Base-by-base conservation (phyloP, 1,140 invertebrate genomes). In the Stratiolaelaps scimitus region DNA sequence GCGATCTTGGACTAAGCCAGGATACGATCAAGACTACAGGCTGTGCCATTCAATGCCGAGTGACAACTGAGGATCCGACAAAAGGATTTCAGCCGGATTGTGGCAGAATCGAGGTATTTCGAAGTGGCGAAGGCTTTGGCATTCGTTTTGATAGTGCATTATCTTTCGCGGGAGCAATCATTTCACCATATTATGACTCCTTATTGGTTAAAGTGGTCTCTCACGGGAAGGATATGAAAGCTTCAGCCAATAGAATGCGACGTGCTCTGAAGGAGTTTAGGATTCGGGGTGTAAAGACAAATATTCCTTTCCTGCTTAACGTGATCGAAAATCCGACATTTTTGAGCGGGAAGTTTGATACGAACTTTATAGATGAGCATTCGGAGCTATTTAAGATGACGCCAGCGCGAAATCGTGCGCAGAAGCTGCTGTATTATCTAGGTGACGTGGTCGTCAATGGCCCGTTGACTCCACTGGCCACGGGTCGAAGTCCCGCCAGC, bases 381-480 rank as follows among this genome's bases (percentile, higher is more conserved):
- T 17, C 65, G 46, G 40, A 53, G 17, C 28, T 66, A n/a, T 34
- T 66, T n/a, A 43, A 53, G 26, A 13, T 34, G 15, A 43, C 23
- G 5, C 47, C 30, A 20, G 28, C 65, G 17, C 28, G 29, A 29
- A 53, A 66, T 28, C 15, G 65, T 17, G 65, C 13, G 17, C 43
- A 43, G 65, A 66, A 66, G 48, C n/a, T 66, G 13, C 65, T 66
- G 15, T 47, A 60, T 29, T 66, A 53, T 7, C 65, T 66, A n/a
- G 48, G 43, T 28, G 44, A 66, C 47, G 65, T 66, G 1, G 47
- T 46, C 26, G 65, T 66, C 64, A 66, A 66, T 26, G 29, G 47
- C 15, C 65, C 65, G 65, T 83, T 84, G 17, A 98, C 95, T 0
- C 92, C 93, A 0, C 78, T 99, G 26, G 92, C 88, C 0, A 98